Evolutionary conservation across 2,888 invertebrate genomes (phyloP).

Genomic region (Arrhopalites spinosus): DNA sequence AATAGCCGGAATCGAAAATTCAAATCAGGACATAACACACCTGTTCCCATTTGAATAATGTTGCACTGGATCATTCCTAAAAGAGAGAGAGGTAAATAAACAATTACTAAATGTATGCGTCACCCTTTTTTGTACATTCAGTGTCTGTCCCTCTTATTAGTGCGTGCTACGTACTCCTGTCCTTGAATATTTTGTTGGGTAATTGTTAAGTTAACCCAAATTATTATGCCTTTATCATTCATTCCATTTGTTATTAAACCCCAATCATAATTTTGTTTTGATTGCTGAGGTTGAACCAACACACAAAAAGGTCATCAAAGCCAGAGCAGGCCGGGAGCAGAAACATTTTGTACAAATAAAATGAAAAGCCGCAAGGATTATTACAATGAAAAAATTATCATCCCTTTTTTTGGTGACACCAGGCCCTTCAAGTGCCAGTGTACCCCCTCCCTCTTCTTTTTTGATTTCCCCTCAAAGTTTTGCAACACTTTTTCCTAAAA

Average conservation of each 20-base stretch:
- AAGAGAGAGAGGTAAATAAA: background rate
- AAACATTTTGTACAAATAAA: too few species aligned
- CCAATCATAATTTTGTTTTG: constrained; percentile 23
- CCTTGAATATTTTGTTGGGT: background rate
- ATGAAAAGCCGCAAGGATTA: too few species aligned
- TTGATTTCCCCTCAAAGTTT: too few species aligned
- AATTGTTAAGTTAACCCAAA: constrained; percentile 4
- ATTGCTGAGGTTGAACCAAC: constrained; percentile 18
- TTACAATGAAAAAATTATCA: too few species aligned
- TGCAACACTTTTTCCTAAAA: too few species aligned
- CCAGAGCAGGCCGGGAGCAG: background rate
- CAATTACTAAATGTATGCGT: background rate
- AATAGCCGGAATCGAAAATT: too few species aligned
- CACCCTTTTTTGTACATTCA: background rate
- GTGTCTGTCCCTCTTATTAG: background rate
- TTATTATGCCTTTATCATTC: background rate
- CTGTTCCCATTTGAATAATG: too few species aligned
- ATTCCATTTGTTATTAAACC: background rate
- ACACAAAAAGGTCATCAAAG: background rate
- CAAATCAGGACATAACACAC: too few species aligned
- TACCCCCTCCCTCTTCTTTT: too few species aligned
- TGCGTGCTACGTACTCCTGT: constrained; percentile 2
- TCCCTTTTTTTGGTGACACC: too few species aligned
- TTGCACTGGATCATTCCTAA: background rate
- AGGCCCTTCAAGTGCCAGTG: too few species aligned